A percentile compares a stretch with the other conserved stretches of the same genome.
Evolutionary conservation across 2,113 vertebrate genomes (phyloP).

Genomic region (Ophthalmolycus amberensis): DNA sequence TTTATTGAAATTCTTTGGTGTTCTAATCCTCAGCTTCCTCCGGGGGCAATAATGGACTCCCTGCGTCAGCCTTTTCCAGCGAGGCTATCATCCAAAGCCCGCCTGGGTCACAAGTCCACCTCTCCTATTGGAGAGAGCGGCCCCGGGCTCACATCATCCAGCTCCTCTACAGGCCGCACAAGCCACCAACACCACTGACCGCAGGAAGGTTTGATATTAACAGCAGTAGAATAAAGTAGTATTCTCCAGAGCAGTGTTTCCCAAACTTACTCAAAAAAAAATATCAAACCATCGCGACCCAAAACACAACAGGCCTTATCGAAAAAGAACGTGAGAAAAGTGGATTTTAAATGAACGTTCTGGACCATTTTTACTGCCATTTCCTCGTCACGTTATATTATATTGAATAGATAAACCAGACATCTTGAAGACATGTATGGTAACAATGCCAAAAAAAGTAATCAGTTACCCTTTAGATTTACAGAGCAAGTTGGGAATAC

Average conservation of each 20-base stretch:
- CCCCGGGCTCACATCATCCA: constrained; percentile 37
- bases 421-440: too few species aligned
- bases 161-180: constrained; percentile 23
- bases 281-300: too few species aligned
- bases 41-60: constrained; percentile 86
- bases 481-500: not conserved
- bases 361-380: too few species aligned
- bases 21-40: constrained; percentile 90
- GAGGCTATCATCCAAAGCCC: constrained; percentile 72
- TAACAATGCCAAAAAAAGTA: too few species aligned
- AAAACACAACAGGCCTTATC: too few species aligned
- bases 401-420: too few species aligned
- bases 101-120: constrained; percentile 82
- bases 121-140: constrained; percentile 46
- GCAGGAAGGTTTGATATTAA: too few species aligned
- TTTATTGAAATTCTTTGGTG: constrained; percentile 89
- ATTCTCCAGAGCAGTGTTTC: not conserved
- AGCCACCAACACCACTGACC: not conserved
- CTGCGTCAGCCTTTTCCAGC: constrained; percentile 86
- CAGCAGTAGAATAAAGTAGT: not conserved
- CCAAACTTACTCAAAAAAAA: not conserved
- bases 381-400: too few species aligned
- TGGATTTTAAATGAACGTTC: too few species aligned
- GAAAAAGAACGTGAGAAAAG: too few species aligned
- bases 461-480: not conserved